Evolutionary conservation across 2,113 vertebrate genomes (phyloP), one percentile per base, ranked within the genome.

Genomic region (Murina feae): DNA sequence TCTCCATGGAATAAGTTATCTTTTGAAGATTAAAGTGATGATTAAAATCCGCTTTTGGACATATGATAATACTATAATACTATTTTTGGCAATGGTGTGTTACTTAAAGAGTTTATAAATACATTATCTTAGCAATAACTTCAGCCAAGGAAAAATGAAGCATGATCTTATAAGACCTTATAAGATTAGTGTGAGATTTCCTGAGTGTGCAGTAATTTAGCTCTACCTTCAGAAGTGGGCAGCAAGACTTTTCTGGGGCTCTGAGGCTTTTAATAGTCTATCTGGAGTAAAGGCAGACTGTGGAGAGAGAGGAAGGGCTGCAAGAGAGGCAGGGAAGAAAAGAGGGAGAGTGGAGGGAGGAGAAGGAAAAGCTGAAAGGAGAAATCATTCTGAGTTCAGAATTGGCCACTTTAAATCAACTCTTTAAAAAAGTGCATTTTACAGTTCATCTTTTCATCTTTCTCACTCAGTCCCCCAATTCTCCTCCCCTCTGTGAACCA

Each of bases 11-110:
- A 53, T 95, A 96, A 94, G 28, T 89, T 78, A 92, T 88, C 84
- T 95, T 97, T 97, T 93, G 55, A 97, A 97, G 90, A 97, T 93
- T 85, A 94, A 97, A 96, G 79, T 96, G 58, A 95, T 89, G 87
- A 92, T 91, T 91, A 93, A 94, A 95, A 93, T 93, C 84, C 96
- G 68, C 21, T 93, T 94, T 93, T 81, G 63, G 74, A 91, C 51
- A 90, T 90, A 82, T 51, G 80, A 91, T 96, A 85, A 93, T 95
- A 71, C 65, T 71, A 30, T 93, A 93, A 94, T 81, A 47, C 76
- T 91, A 72, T 93, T 90, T 96, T 90, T 80, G 69, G 81, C 90
- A 82, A n/a, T 69, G 76, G 72, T 68, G 11, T 91, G 44, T 95
- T 90, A 75, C 78, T 88, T 92, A 60, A 96, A 78, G 47, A 72